Conservation (phyloP, 2,888 invertebrate genomes). For the Heteropelma amictum region DNA sequence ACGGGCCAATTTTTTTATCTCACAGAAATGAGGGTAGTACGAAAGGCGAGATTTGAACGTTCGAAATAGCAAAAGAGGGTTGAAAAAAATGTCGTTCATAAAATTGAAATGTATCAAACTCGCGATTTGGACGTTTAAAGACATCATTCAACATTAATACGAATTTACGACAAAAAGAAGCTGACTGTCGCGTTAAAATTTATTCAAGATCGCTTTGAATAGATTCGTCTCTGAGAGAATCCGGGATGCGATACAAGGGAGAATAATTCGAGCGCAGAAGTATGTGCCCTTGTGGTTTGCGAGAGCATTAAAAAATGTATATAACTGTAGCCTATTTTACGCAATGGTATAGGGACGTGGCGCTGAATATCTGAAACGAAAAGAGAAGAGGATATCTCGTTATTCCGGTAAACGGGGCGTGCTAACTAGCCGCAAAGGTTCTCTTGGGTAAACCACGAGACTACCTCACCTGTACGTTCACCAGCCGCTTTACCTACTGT, state of each 20-base stretch:
- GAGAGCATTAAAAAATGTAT: slow-evolving; percentile 3
- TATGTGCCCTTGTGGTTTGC: not conserved
- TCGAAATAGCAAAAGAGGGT: too few relatives aligned
- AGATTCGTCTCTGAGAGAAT: too few relatives aligned
- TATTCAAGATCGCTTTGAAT: too few relatives aligned
- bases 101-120: too few relatives aligned
- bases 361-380: slow-evolving; percentile 56
- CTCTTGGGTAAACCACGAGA: slow-evolving; percentile 41
- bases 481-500: slow-evolving; percentile 6
- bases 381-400: slow-evolving; percentile 61
- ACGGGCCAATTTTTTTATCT: too few relatives aligned
- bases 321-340: slow-evolving; percentile 50
- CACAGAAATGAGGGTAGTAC: too few relatives aligned
- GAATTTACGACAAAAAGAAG: too few relatives aligned
- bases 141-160: too few relatives aligned
- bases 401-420: slow-evolving; percentile 63
- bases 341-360: slow-evolving; percentile 58
- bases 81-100: too few relatives aligned
- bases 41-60: too few relatives aligned
- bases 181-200: too few relatives aligned
- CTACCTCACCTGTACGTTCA: slow-evolving; percentile 30
- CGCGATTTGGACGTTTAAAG: too few relatives aligned
- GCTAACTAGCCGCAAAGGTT: slow-evolving; percentile 58
- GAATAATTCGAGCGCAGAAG: not conserved
- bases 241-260: not conserved